phyloP scores from a whole-genome alignment of 2,797 vertebrate species.

The Acanthurus lineatus region DNA sequence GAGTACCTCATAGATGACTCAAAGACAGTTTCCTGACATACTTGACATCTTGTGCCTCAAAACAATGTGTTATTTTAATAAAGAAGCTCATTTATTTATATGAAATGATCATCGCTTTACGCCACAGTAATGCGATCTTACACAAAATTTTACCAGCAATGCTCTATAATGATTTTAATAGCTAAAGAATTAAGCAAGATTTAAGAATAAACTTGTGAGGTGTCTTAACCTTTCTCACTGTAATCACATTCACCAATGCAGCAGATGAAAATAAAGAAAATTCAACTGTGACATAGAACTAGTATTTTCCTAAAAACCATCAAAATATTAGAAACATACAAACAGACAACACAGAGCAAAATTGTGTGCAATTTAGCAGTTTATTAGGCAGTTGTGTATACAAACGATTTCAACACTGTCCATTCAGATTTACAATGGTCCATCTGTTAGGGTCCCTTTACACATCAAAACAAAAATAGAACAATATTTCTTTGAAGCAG shows the following conservation, averaged over 20 bases:
- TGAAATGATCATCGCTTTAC: neutral
- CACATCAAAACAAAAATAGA: conserved; percentile 80
- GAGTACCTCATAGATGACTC: neutral
- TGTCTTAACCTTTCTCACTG: neutral
- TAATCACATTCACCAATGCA: too few species aligned
- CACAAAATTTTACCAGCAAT: neutral
- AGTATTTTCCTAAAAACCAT: neutral
- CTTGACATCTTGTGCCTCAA: neutral
- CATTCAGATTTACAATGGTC: conserved; percentile 85
- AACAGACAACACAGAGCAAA: conserved; percentile 27
- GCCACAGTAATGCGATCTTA: neutral
- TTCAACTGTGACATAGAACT: neutral
- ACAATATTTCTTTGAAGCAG: conserved; percentile 77
- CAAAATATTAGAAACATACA: neutral
- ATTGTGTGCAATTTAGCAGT: conserved; percentile 83
- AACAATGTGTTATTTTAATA: neutral
- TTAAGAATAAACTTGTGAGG: neutral
- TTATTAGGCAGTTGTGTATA: conserved; percentile 90
- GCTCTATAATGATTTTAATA: neutral
- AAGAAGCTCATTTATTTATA: neutral
- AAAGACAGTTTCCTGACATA: neutral
- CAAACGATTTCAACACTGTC: conserved; percentile 87
- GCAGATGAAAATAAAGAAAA: too few species aligned
- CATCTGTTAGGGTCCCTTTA: conserved; percentile 81
- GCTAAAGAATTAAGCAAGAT: neutral